Percentiles rank a stretch among this genome's conserved stretches.
These are phyloP conservation scores for Prionace glauca DNA, from an alignment of 2,797 vertebrate species.

Conservation along the genomic window DNA sequence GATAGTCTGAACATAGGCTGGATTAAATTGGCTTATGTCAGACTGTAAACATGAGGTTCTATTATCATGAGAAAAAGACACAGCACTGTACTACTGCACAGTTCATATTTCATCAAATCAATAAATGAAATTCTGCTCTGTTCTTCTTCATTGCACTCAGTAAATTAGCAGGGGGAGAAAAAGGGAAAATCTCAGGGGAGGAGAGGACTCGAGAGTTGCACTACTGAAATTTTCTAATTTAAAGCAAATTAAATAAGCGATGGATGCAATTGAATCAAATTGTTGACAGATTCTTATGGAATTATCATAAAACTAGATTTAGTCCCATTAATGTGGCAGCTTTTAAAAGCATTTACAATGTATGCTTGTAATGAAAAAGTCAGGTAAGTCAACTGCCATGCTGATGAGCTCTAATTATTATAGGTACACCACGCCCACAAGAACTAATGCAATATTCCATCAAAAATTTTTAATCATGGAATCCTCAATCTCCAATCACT, in stretches of 20 bases:
- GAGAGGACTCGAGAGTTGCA: conserved; percentile 13
- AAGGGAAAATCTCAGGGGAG: background rate
- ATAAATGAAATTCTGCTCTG: conserved; percentile 52
- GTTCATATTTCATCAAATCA: conserved; percentile 57
- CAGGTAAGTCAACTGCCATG: conserved; percentile 19
- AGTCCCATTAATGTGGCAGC: conserved; percentile 33
- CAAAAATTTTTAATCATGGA: background rate
- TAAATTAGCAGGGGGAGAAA: conserved; percentile 9
- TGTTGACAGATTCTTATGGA: conserved; percentile 37
- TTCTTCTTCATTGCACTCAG: conserved; percentile 41
- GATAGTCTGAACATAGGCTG: conserved; percentile 53
- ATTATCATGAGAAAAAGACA: conserved; percentile 48
- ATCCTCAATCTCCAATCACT: conserved; percentile 1
- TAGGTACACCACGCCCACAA: background rate
- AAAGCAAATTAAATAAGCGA: conserved; percentile 37
- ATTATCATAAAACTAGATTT: conserved; percentile 38
- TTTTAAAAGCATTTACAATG: conserved; percentile 38
- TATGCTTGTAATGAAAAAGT: conserved; percentile 31
- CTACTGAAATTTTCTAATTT: conserved; percentile 38
- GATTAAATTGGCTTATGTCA: conserved; percentile 53
- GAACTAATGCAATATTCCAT: background rate
- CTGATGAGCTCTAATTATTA: conserved; percentile 3
- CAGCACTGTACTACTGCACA: conserved; percentile 47
- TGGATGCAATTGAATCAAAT: conserved; percentile 37
- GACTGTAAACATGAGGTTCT: conserved; percentile 47